These are phyloP conservation scores for Corydoras maculifer DNA, from an alignment of 2,113 vertebrate genomes.

Conservation along the genomic window DNA sequence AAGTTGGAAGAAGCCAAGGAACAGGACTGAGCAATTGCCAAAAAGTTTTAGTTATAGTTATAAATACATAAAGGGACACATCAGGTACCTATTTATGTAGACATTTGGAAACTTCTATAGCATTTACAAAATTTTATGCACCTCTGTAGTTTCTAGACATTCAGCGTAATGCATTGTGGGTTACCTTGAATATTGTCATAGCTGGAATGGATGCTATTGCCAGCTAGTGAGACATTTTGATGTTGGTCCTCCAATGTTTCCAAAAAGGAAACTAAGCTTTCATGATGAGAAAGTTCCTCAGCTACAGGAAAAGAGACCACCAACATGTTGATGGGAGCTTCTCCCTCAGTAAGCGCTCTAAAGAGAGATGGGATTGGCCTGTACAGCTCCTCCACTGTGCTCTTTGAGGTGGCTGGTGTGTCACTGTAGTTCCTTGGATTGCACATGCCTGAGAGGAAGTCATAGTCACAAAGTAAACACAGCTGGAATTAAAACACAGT, in stretches of 20 bases:
- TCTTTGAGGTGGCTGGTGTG: slow-evolving; percentile 94
- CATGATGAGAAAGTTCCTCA: slow-evolving; percentile 90
- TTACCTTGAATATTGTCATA: slow-evolving; percentile 84
- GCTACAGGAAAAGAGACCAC: slow-evolving; percentile 93
- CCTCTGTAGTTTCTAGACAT: too few species aligned
- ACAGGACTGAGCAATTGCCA: too few species aligned
- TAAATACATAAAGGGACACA: too few species aligned
- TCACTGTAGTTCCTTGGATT: slow-evolving; percentile 96
- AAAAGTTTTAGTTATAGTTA: too few species aligned
- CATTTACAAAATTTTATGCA: too few species aligned
- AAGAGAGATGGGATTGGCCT: slow-evolving; percentile 94
- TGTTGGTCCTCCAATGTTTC: slow-evolving; percentile 70
- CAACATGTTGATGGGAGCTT: slow-evolving; percentile 88
- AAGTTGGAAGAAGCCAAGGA: too few species aligned
- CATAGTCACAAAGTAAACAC: not conserved
- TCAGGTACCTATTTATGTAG: too few species aligned
- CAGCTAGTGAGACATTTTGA: slow-evolving; percentile 84
- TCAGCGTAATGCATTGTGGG: too few species aligned
- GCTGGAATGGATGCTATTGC: slow-evolving; percentile 82
- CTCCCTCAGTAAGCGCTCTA: slow-evolving; percentile 91
- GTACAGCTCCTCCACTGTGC: slow-evolving; percentile 94
- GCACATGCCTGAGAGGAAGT: slow-evolving; percentile 80
- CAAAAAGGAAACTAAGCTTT: slow-evolving; percentile 91
- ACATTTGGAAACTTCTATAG: too few species aligned
- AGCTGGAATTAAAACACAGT: not conserved